These are phyloP conservation scores for Bovichtus diacanthus DNA, from an alignment of 2,797 vertebrate species.

Conservation along the genomic window DNA sequence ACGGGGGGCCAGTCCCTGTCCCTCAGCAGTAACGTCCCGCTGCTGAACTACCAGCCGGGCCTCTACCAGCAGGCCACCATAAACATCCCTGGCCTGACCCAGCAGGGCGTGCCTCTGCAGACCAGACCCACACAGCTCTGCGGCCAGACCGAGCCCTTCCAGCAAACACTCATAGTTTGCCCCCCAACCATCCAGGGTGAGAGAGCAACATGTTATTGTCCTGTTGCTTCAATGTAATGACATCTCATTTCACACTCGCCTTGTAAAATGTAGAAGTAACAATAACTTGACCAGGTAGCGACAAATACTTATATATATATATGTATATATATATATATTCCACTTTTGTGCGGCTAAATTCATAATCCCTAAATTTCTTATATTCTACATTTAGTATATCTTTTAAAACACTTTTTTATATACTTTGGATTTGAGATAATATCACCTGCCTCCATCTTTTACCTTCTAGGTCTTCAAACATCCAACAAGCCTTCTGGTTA, in stretches of 20 bases:
- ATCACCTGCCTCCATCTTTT: not conserved
- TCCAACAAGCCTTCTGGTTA: conserved; percentile 94
- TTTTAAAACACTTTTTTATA: too few relatives aligned
- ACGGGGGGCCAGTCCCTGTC: conserved; percentile 94
- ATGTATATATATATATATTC: too few relatives aligned
- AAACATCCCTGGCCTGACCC: conserved; percentile 93
- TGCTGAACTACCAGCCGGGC: conserved; percentile 96
- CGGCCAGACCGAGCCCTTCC: conserved; percentile 95
- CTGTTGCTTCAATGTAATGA: not conserved
- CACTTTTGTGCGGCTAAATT: not conserved
- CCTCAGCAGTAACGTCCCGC: conserved; percentile 93
- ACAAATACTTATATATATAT: too few relatives aligned
- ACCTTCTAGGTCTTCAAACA: conserved; percentile 89
- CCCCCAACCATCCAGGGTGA: conserved; percentile 97
- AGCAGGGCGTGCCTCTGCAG: conserved; percentile 94
- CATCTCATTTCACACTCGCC: not conserved
- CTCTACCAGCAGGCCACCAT: conserved; percentile 96
- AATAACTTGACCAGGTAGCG: not conserved
- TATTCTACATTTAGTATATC: not conserved
- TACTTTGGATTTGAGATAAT: not conserved
- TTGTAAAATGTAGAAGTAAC: not conserved
- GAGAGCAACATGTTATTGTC: not conserved
- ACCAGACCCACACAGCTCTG: conserved; percentile 95
- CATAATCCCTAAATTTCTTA: rapidly evolving
- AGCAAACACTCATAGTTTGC: conserved; percentile 98